These are phyloP conservation scores for Capreolus pygargus DNA, from an alignment of 2,113 vertebrate species.

Conservation along the genomic window DNA sequence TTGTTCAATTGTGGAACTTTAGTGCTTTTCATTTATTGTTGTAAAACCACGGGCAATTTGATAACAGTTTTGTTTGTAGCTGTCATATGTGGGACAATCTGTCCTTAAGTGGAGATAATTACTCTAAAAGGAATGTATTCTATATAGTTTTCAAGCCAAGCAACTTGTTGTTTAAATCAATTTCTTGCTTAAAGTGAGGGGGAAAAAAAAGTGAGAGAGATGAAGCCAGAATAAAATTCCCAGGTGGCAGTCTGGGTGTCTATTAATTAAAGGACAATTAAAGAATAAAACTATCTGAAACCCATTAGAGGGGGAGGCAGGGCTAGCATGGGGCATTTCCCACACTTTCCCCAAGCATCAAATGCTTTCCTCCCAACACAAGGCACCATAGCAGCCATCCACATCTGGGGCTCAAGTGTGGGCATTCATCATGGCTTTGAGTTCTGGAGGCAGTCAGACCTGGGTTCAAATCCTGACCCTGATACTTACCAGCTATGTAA, in stretches of 20 bases:
- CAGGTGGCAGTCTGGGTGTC: background rate
- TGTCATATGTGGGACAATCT: slow-evolving; percentile 85
- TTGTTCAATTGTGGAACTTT: slow-evolving; percentile 78
- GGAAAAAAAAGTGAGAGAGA: background rate
- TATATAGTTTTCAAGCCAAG: slow-evolving; percentile 84
- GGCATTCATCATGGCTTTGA: background rate
- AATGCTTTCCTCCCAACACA: background rate
- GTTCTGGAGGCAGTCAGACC: background rate
- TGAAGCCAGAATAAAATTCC: background rate
- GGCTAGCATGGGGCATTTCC: rapidly evolving
- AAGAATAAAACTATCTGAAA: background rate
- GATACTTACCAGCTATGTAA: background rate
- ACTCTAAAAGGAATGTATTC: slow-evolving; percentile 80
- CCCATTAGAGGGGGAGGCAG: background rate
- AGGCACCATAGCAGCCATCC: background rate
- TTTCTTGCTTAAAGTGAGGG: slow-evolving; percentile 89
- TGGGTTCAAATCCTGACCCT: background rate
- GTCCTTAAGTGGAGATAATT: slow-evolving; percentile 82
- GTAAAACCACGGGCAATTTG: slow-evolving; percentile 86
- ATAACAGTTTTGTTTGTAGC: slow-evolving; percentile 85
- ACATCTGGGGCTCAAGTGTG: background rate
- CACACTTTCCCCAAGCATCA: background rate
- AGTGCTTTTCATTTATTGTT: slow-evolving; percentile 73
- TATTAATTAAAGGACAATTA: background rate
- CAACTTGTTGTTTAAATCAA: slow-evolving; percentile 86